Base-by-base conservation (phyloP, 53 echinoderm and acorn worm species). In the Stichopus horrens region DNA sequence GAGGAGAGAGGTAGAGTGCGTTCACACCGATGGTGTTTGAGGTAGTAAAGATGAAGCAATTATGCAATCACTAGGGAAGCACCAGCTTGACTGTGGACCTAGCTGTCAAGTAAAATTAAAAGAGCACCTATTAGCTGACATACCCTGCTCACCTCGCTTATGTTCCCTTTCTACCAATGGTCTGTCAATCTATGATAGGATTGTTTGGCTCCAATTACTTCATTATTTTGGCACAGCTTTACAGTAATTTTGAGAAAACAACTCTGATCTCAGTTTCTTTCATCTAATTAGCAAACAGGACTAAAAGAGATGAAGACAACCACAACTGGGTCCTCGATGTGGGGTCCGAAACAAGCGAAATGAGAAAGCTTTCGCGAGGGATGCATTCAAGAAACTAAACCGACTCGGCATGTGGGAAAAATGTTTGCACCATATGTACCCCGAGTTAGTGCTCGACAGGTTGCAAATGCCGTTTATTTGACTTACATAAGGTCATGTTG, bases 11-110 rank as follows among this genome's bases (percentile, higher is more conserved):
- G 6, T n/a, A 79, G 37, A 37, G 37, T 37, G 37, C 37, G 56
- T 79, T 79, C 79, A 79, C 79, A 79, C 79, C 79, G 20, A 79
- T 18, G 79, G 79, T 79, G 79, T 79, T 37, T 79, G 56, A 79
- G 56, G 79, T 21, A 51, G 56, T 79, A 54, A 55, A 54, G 54
- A 79, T 53, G 18, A 79, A n/a, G 56, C 79, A 79, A 79, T 79
- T 79, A 79, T 79, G 79, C 79, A 79, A 79, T n/a, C 79, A 79
- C 79, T 79, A 79, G 79, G 79, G 79, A 54, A 20, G 79, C 79
- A 79, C 53, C 16, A 79, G n/a, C 79, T 79, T n/a, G 8, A 18
- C 55, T 23, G 79, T 55, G 79, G 55, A 79, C 56, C 79, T 56
- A 79, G n/a, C 22, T 56, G 56, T 79, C 79, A 79, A 55, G 51